Evolutionary conservation across 2,888 invertebrate species (phyloP), one percentile per base, ranked within the genome.

Genomic region (Tetranychus piercei): DNA sequence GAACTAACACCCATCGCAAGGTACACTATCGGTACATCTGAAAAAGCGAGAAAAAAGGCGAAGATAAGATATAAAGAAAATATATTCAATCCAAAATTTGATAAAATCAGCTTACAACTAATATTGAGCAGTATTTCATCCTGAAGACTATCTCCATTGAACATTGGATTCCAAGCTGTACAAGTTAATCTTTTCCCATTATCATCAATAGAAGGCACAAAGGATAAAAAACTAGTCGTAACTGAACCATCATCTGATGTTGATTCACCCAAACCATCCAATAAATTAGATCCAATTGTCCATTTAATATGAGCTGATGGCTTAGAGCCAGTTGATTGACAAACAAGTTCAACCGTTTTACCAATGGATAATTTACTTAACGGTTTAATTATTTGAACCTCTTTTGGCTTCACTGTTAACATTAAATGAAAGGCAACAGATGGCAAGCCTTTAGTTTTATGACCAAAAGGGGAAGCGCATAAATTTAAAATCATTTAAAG

Each of bases 11-110:
- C 92, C 79, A 92, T 85, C 77, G 88, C 86, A 79, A 92, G 83
- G 75, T 88, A 87, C 77, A 92, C 91, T 81, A 90, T 88, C 73
- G 92, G 92, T 20, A 91, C 89, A 85, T 91, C 92, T 92, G 86
- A 45, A 34, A 34, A 66, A 5, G 66, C 6, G n/a, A 65, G 20
- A 65, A 20, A 66, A 66, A 20, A 34, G 34, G 34, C 34, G 4
- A 34, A 34, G 34, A 34, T 34, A 1, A 34, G 20, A 69, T 18
- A 20, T 4, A 22, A 23, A 23, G 22, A 22, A 11, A 20, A 23
- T 23, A n/a, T 66, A n/a, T 66, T 66, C n/a, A 66, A 20, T 1
- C 11, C 8, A 66, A 20, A 66, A 7, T 23, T 23, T n/a, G 34
- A 43, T 18, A 44, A 11, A 3, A 18, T 72, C 23, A 22, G 66